Base-by-base conservation (phyloP, 2,113 vertebrate species). In the Athene noctua region DNA sequence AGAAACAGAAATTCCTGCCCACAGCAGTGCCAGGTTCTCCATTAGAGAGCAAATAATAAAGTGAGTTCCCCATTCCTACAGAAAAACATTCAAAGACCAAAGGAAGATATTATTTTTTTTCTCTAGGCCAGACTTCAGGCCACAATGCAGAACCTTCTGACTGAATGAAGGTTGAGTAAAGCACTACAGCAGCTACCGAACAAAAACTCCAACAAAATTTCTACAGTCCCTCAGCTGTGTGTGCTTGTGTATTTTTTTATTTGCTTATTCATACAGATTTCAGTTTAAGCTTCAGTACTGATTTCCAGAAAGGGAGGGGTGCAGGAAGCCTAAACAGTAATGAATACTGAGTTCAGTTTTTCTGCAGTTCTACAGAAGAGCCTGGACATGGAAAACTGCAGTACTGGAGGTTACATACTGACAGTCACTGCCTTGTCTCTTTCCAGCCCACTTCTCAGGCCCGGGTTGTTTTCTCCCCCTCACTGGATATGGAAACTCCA, bases 381-480 rank as follows among this genome's bases (percentile, higher is more conserved):
- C 38, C 51, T 30, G 59, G 42, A 22, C 2, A 0, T 4, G 15
- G 8, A 86, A 16, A 85, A 38, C 10, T 11, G 25, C 9, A 34
- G 38, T 5, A 11, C 1, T 40, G 21, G 30, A 55, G 11, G 29
- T 61, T 19, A 55, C 1, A 0, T 2, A 26, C 15, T 13, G n/a
- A 54, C 22, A 87, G 58, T 42, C 46, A 18, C 11, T 8, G 0
- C 26, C 36, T 22, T 5, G 7, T 7, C 59, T 15, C 32, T 49
- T 52, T 58, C 23, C 66, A 70, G 15, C 40, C n/a, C 2, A 6
- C 11, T 88, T 57, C 5, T 4, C 22, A 46, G 29, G 15, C 15
- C 20, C 15, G 30, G 22, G 20, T 14, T 1, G 1, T 79, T 79
- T 92, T 49, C 36, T 47, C 11, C 36, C 13, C 30, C 5, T 49